Conservation (phyloP, 92 coral and sea anemone species). For the Porites evermanni region DNA sequence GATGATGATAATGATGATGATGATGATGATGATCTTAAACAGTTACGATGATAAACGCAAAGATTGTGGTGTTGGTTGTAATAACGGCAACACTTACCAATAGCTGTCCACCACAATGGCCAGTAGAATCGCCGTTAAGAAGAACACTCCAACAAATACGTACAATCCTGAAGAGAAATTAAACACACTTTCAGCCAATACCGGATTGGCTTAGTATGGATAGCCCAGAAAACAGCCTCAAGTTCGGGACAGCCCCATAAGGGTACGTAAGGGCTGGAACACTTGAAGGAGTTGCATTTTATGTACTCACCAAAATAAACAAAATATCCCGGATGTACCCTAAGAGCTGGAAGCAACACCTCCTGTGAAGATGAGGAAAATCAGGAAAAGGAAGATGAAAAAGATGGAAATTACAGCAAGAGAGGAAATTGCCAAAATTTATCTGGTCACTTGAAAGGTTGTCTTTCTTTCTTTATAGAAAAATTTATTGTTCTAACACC, state of each 20-base stretch:
- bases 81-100: constrained; percentile 61
- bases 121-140: constrained; percentile 84
- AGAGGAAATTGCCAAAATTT: background rate
- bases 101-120: constrained; percentile 91
- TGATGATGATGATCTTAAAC: too few relatives aligned
- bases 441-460: background rate
- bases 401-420: background rate
- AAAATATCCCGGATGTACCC: constrained; percentile 74
- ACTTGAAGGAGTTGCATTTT: too few relatives aligned
- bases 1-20: too few relatives aligned
- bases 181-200: background rate
- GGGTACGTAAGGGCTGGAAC: too few relatives aligned
- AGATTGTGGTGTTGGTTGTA: background rate
- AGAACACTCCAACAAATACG: constrained; percentile 90
- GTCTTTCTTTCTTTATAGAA: background rate
- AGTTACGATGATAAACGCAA: too few relatives aligned
- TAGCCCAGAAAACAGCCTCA: too few relatives aligned
- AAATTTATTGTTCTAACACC: background rate
- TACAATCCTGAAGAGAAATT: constrained; percentile 62
- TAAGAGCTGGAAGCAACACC: constrained; percentile 79
- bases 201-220: too few relatives aligned
- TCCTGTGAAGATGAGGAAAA: constrained; percentile 50
- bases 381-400: background rate
- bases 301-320: constrained; percentile 78
- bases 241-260: too few relatives aligned